phyloP scores from a whole-genome alignment of 2,888 invertebrate species.

The Melieria crassipennis region DNA sequence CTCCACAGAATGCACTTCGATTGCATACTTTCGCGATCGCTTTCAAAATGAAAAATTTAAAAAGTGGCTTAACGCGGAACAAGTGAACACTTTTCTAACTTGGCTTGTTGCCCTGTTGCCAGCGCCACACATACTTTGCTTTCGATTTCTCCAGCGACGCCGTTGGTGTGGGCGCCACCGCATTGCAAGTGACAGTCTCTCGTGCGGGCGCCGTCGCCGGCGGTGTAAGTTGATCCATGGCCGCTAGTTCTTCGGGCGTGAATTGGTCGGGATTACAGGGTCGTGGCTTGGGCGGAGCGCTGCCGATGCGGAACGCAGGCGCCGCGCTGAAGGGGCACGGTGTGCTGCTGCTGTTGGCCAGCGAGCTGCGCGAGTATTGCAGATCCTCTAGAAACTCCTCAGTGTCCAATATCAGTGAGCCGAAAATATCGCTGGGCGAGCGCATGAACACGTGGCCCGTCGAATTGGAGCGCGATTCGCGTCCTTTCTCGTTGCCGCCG shows the following conservation, averaged over 20 bases:
- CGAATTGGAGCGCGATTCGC: conserved; percentile 78
- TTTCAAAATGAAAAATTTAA: too few relatives aligned
- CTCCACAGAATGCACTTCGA: too few relatives aligned
- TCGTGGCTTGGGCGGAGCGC: conserved; percentile 66
- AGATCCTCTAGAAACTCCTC: conserved; percentile 68
- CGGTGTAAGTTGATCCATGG: conserved; percentile 60
- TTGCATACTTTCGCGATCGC: too few relatives aligned
- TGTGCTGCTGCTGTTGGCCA: conserved; percentile 51
- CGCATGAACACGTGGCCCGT: conserved; percentile 70
- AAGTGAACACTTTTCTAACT: too few relatives aligned
- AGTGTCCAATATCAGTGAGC: conserved; percentile 70
- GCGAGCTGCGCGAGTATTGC: conserved; percentile 59
- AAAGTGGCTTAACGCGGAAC: too few relatives aligned
- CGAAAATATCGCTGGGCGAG: conserved; percentile 71
- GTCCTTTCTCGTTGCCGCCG: conserved; percentile 57
- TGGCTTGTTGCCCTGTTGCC: too few relatives aligned
- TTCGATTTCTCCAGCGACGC: conserved; percentile 52
- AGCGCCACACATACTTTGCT: conserved; percentile 44
- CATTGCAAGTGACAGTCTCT: conserved; percentile 51
- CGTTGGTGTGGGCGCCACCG: conserved; percentile 43
- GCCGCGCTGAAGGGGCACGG: conserved; percentile 63
- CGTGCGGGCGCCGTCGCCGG: conserved; percentile 68
- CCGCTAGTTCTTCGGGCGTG: conserved; percentile 63
- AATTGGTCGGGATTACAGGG: conserved; percentile 59
- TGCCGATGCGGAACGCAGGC: conserved; percentile 70